These are phyloP conservation scores for Oligia fasciuncula DNA, from an alignment of 2,888 invertebrate species.

Conservation along the genomic window DNA sequence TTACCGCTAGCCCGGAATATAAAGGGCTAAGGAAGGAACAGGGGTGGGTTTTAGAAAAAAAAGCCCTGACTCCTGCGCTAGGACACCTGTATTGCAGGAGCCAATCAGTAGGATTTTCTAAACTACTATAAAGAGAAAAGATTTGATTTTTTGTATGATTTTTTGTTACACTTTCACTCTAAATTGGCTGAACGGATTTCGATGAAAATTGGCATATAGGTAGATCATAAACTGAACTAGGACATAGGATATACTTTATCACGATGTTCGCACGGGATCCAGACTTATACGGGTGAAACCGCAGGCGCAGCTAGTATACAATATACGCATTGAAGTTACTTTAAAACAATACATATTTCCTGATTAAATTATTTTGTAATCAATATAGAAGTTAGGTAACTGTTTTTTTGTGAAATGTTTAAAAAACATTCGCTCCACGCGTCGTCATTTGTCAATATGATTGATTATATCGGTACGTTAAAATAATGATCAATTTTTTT, in stretches of 20 bases:
- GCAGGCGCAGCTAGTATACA: background rate
- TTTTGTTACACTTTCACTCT: too few species aligned
- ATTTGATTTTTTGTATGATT: too few species aligned
- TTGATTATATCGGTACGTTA: slow-evolving; percentile 53
- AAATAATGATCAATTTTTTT: slow-evolving; percentile 48
- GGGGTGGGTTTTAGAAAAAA: too few species aligned
- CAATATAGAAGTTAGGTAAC: slow-evolving; percentile 26
- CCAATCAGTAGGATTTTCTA: too few species aligned
- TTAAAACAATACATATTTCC: background rate
- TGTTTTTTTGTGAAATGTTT: slow-evolving; percentile 22
- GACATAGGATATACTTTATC: background rate
- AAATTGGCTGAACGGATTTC: too few species aligned
- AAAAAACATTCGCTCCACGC: slow-evolving; percentile 8
- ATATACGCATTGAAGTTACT: background rate
- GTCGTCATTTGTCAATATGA: slow-evolving; percentile 58
- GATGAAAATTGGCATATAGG: too few species aligned
- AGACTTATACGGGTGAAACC: background rate
- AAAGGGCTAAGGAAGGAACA: too few species aligned
- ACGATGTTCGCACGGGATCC: background rate
- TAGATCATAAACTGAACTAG: background rate
- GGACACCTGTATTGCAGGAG: background rate
- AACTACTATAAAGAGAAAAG: too few species aligned
- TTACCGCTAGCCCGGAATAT: too few species aligned
- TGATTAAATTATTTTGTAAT: slow-evolving; percentile 17
- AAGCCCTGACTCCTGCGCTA: too few species aligned